These are phyloP conservation scores for Meriones psammophilus DNA, from an alignment of 2,797 vertebrate species.

Conservation along the genomic window DNA sequence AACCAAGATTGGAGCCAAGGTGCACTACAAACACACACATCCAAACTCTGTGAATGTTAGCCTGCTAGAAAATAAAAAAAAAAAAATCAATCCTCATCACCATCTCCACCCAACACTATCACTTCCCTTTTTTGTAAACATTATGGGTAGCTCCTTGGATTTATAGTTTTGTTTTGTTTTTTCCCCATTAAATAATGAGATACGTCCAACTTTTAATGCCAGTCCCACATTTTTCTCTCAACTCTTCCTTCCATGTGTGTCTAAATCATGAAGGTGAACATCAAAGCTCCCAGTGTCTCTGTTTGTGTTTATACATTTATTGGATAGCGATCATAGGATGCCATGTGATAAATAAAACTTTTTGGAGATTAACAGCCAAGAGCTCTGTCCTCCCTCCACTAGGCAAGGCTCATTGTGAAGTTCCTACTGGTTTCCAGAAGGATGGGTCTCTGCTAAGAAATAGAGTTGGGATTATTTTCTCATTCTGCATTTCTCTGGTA, in stretches of 20 bases:
- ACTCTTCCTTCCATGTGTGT: background rate
- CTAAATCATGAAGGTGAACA: background rate
- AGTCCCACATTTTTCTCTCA: background rate
- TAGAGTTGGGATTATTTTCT: background rate
- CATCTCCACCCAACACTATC: too few relatives aligned
- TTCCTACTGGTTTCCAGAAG: background rate
- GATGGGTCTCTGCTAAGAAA: constrained; percentile 52
- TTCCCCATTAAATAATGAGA: background rate
- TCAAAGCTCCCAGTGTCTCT: background rate
- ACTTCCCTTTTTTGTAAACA: background rate
- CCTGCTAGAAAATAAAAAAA: background rate
- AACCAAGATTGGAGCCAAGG: background rate
- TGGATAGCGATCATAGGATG: background rate
- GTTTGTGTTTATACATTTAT: background rate
- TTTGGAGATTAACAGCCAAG: constrained; percentile 11
- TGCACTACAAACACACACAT: too few relatives aligned
- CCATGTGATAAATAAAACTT: background rate
- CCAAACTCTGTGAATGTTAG: background rate
- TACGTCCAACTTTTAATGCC: background rate
- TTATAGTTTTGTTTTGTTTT: background rate
- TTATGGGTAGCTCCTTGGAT: background rate
- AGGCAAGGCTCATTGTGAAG: background rate
- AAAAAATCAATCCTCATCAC: background rate
- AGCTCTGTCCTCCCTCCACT: background rate
- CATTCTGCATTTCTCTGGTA: background rate